Percentiles rank a stretch among this genome's conserved stretches.
phyloP scores from a whole-genome alignment of 2,888 invertebrate genomes.

The Cosmorhoe ocellata region DNA sequence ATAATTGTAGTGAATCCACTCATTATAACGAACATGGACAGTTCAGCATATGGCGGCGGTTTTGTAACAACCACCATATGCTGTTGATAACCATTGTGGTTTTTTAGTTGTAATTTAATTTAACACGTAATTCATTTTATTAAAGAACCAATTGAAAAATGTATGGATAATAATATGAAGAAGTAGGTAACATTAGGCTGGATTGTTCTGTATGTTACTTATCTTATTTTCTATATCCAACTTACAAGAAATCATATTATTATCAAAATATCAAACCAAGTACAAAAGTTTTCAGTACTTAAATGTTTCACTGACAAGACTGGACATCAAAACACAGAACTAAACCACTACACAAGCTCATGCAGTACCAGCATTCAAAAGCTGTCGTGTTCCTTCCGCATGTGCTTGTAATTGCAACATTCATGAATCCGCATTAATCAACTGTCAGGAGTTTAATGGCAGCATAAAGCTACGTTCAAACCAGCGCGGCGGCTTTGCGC shows the following conservation, averaged over 20 bases:
- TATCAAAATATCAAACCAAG: no score
- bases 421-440: slow-evolving; percentile 62
- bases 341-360: slow-evolving; percentile 9
- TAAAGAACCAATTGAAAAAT: no score
- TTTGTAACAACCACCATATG: slow-evolving; percentile 51
- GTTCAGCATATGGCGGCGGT: slow-evolving; percentile 48
- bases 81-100: slow-evolving; percentile 14
- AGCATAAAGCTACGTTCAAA: slow-evolving; percentile 24
- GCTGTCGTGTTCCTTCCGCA: slow-evolving; percentile 45
- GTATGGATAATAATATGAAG: no score
- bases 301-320: slow-evolving; percentile 4
- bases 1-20: slow-evolving; percentile 50
- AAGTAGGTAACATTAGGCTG: no score
- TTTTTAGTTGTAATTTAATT: slow-evolving; percentile 4
- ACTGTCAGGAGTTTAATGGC: slow-evolving; percentile 41
- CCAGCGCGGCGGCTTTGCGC: neutral
- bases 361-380: slow-evolving; percentile 24
- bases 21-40: slow-evolving; percentile 46
- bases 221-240: no score
- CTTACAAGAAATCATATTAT: no score
- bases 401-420: slow-evolving; percentile 43
- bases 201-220: no score
- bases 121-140: neutral
- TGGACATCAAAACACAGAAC: slow-evolving; percentile 26
- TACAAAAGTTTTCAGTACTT: no score